Evolutionary conservation across 2,113 vertebrate genomes (phyloP).

Genomic region (Bos indicus): DNA sequence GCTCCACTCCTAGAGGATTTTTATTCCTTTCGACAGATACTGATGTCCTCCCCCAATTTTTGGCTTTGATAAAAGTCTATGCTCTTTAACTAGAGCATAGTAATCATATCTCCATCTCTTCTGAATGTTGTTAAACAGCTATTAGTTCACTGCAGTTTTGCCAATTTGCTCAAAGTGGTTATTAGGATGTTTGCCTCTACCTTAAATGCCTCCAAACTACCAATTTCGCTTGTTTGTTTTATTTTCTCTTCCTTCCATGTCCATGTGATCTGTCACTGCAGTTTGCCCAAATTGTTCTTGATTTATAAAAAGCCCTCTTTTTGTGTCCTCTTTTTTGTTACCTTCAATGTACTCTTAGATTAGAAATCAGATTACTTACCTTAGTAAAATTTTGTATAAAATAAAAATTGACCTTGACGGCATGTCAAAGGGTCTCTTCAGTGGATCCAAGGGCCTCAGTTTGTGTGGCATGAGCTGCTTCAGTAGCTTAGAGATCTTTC

Average conservation of each 20-base stretch:
- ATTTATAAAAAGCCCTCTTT: neutral
- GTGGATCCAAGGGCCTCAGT: neutral
- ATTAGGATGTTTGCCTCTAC: neutral
- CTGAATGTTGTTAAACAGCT: neutral
- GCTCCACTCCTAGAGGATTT: neutral
- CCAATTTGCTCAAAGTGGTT: neutral
- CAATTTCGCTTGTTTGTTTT: neutral
- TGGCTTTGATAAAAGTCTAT: neutral
- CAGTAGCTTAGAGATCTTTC: neutral
- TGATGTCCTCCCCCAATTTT: neutral
- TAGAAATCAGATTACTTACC: neutral
- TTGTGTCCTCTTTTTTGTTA: neutral
- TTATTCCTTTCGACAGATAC: neutral
- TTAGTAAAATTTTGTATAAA: slow-evolving; percentile 6
- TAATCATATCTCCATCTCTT: neutral
- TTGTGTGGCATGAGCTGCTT: neutral
- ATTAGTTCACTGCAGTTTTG: neutral
- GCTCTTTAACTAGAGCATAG: neutral
- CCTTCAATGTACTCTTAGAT: neutral
- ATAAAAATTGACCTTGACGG: neutral
- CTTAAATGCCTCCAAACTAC: neutral
- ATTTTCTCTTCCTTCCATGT: neutral
- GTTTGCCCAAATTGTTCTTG: neutral
- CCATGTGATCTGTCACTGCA: neutral
- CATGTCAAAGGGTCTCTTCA: neutral